Evolutionary conservation across 2,113 vertebrate genomes (phyloP), one percentile per base, ranked within the genome.

Genomic region (Rhombomys opimus): DNA sequence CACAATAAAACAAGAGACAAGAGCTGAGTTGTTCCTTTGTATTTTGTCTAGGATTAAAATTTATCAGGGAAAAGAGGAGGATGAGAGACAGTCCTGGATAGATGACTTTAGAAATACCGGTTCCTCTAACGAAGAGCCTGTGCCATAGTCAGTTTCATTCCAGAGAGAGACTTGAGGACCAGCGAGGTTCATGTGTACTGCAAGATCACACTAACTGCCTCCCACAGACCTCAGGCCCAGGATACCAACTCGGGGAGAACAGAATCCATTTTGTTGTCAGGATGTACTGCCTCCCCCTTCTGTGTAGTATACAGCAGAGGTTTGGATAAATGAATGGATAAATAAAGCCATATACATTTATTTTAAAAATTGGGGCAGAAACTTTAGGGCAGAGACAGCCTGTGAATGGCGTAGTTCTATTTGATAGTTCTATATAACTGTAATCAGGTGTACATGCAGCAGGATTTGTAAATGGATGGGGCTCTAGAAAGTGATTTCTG

Each of bases 301-400:
- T 89, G 38, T 50, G 70, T 54, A 87, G 35, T 41, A 63, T 91
- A 12, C 10, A 18, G 50, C n/a, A n/a, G 63, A 90, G 4, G 41
- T 95, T 89, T 46, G 46, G 46, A 46, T 46, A 46, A 46, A 46
- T 46, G 46, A 5, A 46, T 46, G 46, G 46, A 46, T 46, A 46
- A 5, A 46, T 46, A 46, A 46, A 52, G 10, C 57, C 95, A 91
- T 82, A 38, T 89, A 57, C 14, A 41, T 57, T 85, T 90, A 73
- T 96, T 97, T 97, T 41, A 20, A 92, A 91, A 87, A 86, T 86
- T 89, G 92, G 72, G 87, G 18, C 65, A 78, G 70, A 88, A 90
- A 27, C 94, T 41, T 87, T 70, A 76, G 7, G 9, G 65, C 89
- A 78, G n/a, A 73, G 61, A 6, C 82, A 82, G 65, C 15, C 9